Evolutionary conservation across 2,113 vertebrate genomes (phyloP), one percentile per base, ranked within the genome.

Genomic region (Forbesichthys agassizii): DNA sequence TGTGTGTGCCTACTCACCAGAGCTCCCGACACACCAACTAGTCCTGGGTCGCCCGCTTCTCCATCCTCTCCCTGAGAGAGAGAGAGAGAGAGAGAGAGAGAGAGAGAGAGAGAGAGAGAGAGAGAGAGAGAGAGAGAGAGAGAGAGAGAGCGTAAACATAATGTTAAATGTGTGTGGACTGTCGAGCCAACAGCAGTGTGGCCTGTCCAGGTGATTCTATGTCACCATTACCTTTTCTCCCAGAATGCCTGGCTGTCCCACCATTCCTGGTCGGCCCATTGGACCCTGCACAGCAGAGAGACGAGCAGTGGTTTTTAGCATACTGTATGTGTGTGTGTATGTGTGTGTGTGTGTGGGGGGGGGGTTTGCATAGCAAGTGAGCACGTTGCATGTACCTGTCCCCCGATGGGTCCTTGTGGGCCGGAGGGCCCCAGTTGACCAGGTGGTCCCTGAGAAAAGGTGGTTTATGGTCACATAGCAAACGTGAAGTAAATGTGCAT

Each of bases 171-270:
- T 42, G 36, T 27, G 27, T 20, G 20, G 20, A 20, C 20, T 42
- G 36, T 42, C 36, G 36, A 42, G 36, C 36, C 36, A 42, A 42
- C 4, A 3, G 36, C 36, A 46, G 1, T 46, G 60, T 48, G 5
- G 2, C 18, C 4, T 12, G 27, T 5, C 18, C 54, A 18, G 0
- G 5, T 51, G 16, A 20, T 18, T 7, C 10, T 5, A 33, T 18
- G 9, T 57, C 0, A 11, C 13, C 47, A 27, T 84, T 88, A 98
- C 96, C 95, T 98, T 99, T 75, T 98, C 96, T 73, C 97, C 97
- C 5, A 96, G 94, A 0, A 91, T 82, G 3, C 97, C 97, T 0
- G 95, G 94, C 47, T 96, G 95, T 71, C 97, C 97, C 0, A 95
- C 88, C 76, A 91, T 90, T n/a, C 92, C 92, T 1, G 27, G 64